Evolutionary conservation across 2,797 vertebrate species (phyloP), one percentile per base, ranked within the genome.

Genomic region (Siniperca undulata): DNA sequence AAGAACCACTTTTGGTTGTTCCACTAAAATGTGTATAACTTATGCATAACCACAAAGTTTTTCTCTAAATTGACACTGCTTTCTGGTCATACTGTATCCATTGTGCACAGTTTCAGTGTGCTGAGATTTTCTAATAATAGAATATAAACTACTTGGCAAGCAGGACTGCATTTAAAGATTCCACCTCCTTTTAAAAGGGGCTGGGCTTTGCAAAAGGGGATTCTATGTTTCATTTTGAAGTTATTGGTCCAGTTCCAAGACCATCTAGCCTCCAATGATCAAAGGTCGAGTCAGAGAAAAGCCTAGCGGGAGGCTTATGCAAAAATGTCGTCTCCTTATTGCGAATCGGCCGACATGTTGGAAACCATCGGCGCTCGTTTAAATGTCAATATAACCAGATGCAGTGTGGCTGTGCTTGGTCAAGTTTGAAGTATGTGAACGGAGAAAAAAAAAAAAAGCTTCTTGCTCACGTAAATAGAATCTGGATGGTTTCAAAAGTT

Each of bases 211-310:
- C 78, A 86, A 87, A 91, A 91, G 90, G 86, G 92, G 94, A 93
- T 95, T 94, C 93, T 91, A 93, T 92, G 93, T 94, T 95, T 96
- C 93, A 92, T 96, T 95, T 94, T 89, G 94, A 93, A 94, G 93
- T 94, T 94, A 91, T 94, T 96, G 95, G 94, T 94, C 88, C 93
- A 92, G 89, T 94, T 96, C 94, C 95, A 95, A 95, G 88, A 88
- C 84, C 91, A 91, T 95, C 88, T 71, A 86, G 91, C 94, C 93
- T 95, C 89, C 93, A 94, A 77, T 93, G 95, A 96, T 96, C 95
- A 96, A 96, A 96, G 95, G 94, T 95, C 76, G 91, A 88, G 87
- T 88, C 86, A 88, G 89, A 95, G 93, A 93, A 95, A 94, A 89
- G 91, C 92, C 91, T 91, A 70, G 94, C 92, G 56, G 95, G 95